These are phyloP conservation scores for Vulpes ferrilata DNA, from an alignment of 2,113 vertebrate genomes.

Conservation along the genomic window DNA sequence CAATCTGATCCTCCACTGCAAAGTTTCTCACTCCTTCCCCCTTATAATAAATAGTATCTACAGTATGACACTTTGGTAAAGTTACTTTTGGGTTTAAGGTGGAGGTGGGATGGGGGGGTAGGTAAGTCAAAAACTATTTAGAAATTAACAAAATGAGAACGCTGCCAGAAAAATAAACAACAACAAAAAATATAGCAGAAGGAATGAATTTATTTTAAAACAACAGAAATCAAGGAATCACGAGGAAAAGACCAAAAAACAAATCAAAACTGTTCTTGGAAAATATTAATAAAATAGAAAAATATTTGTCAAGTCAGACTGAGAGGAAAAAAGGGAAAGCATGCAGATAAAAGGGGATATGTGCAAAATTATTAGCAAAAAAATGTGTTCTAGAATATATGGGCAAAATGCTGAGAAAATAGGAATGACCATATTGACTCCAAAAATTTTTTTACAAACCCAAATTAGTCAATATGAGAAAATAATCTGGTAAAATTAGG, in stretches of 20 bases:
- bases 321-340: background rate
- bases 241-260: conserved; percentile 14
- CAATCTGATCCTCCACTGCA: background rate
- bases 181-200: background rate
- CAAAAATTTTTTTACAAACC: conserved; percentile 13
- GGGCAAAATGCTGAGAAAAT: conserved; percentile 33
- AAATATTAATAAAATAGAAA: background rate
- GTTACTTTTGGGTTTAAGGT: background rate
- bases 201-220: conserved; percentile 28
- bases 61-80: background rate
- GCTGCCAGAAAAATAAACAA: background rate
- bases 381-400: conserved; percentile 4
- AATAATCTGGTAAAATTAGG: background rate
- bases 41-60: background rate
- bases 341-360: background rate
- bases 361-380: background rate
- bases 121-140: background rate
- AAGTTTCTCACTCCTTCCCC: background rate
- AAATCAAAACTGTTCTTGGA: background rate
- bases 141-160: conserved; percentile 27
- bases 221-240: background rate
- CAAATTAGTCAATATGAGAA: background rate
- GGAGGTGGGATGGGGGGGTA: background rate
- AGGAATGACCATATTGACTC: background rate
- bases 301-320: background rate